phyloP scores from a whole-genome alignment of 2,888 invertebrate genomes.

The Cylloceria caligata region DNA sequence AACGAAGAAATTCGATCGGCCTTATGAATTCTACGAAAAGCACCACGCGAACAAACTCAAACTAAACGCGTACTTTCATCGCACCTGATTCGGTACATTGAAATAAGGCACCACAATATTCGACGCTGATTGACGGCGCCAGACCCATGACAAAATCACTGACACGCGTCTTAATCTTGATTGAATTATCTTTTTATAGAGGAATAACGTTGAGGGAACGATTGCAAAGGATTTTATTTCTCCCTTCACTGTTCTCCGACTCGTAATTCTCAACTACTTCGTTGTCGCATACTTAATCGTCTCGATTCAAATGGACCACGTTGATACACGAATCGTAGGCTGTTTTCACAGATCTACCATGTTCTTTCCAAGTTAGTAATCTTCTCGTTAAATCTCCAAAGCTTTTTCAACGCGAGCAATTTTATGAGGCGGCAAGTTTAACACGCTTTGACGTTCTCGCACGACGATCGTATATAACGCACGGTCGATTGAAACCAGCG shows the following conservation, averaged over 20 bases:
- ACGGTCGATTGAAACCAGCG: constrained; percentile 28
- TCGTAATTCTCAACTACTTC: constrained; percentile 23
- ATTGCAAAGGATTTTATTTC: constrained; percentile 2
- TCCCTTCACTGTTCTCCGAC: neutral
- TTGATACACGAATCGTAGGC: constrained; percentile 13
- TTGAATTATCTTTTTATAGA: constrained; percentile 9
- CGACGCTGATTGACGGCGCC: constrained; percentile 72
- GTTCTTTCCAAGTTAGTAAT: neutral
- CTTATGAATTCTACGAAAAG: constrained; percentile 51
- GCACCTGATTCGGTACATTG: constrained; percentile 76
- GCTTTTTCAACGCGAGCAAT: constrained; percentile 7
- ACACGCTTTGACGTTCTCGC: constrained; percentile 6
- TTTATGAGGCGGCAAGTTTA: constrained; percentile 19
- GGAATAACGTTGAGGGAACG: constrained; percentile 30
- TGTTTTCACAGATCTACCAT: constrained; percentile 31
- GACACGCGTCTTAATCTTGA: constrained; percentile 29
- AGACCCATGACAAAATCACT: constrained; percentile 53
- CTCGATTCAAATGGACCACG: constrained; percentile 35
- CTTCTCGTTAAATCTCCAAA: constrained; percentile 1
- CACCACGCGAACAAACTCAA: constrained; percentile 70
- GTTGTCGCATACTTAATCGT: constrained; percentile 27
- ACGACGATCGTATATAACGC: constrained; percentile 22
- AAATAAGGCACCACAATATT: constrained; percentile 83
- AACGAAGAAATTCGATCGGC: constrained; percentile 36
- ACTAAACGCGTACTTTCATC: constrained; percentile 79